These are phyloP conservation scores for Clarias batrachus DNA, from an alignment of 2,113 vertebrate genomes.

Conservation along the genomic window DNA sequence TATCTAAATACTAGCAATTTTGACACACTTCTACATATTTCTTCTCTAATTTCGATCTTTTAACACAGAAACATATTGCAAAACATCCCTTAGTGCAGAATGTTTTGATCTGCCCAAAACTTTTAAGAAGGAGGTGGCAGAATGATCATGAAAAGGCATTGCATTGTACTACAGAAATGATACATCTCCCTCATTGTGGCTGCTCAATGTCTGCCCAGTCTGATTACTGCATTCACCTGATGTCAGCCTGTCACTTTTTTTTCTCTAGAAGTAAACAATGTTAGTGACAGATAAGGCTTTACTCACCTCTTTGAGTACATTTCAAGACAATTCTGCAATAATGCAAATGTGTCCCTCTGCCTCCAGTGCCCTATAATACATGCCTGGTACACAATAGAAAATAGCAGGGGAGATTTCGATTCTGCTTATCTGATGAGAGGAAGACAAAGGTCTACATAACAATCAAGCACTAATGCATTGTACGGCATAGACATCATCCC, in stretches of 20 bases:
- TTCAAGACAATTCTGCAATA: slow-evolving; percentile 40
- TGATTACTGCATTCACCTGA: slow-evolving; percentile 51
- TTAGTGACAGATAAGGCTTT: slow-evolving; percentile 47
- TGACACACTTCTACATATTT: not conserved
- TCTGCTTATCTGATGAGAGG: slow-evolving; percentile 47
- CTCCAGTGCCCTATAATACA: slow-evolving; percentile 30
- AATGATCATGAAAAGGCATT: slow-evolving; percentile 13
- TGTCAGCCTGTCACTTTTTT: slow-evolving; percentile 48
- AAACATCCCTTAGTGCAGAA: not conserved
- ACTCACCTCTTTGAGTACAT: slow-evolving; percentile 30
- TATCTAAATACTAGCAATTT: not conserved
- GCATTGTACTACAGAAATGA: slow-evolving; percentile 33
- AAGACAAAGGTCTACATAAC: slow-evolving; percentile 53
- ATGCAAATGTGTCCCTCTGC: slow-evolving; percentile 47
- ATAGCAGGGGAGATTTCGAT: slow-evolving; percentile 47
- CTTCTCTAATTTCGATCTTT: not conserved
- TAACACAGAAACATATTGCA: slow-evolving; percentile 4
- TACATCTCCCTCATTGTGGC: slow-evolving; percentile 32
- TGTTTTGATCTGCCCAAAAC: slow-evolving; percentile 17
- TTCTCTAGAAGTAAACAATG: slow-evolving; percentile 52
- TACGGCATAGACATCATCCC: slow-evolving; percentile 33
- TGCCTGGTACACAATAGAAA: slow-evolving; percentile 32
- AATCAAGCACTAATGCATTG: slow-evolving; percentile 47
- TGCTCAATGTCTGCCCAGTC: slow-evolving; percentile 44
- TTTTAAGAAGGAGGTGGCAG: not conserved